Conservation (phyloP, 2,113 vertebrate species). For the Spheniscus mendiculus region DNA sequence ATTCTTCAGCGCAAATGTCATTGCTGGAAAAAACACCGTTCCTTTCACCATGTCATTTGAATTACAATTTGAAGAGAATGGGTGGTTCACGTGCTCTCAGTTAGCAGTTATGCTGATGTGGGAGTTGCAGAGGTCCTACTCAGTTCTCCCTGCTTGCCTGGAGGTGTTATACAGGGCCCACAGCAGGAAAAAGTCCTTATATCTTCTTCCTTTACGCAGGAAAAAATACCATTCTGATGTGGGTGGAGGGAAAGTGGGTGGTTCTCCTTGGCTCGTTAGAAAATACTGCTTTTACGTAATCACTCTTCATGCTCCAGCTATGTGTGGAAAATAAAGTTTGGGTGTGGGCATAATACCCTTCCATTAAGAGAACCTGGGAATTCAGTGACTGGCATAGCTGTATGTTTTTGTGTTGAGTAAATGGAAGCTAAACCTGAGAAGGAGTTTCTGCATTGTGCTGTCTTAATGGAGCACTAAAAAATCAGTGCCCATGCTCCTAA, state of each 20-base stretch:
- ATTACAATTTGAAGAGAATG: background rate
- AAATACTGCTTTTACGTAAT: constrained; percentile 44
- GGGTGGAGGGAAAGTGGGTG: constrained; percentile 27
- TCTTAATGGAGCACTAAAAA: background rate
- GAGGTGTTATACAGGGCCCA: background rate
- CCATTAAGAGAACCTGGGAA: constrained; percentile 14
- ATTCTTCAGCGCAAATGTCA: background rate
- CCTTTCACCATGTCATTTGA: background rate
- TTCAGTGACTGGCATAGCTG: background rate
- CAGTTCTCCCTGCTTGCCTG: background rate
- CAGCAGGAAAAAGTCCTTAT: background rate
- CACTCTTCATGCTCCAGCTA: background rate
- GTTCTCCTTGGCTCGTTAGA: constrained; percentile 23
- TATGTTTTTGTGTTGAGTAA: background rate
- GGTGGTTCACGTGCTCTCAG: background rate
- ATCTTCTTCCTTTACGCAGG: background rate
- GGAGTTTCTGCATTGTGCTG: background rate
- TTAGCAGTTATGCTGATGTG: background rate
- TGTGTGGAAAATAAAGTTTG: constrained; percentile 33
- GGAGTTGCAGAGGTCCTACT: background rate
- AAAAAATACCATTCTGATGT: background rate
- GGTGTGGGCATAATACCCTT: constrained; percentile 31
- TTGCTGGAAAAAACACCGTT: background rate
- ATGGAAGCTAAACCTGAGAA: background rate
- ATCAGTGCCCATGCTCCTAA: fast-evolving